Percentiles rank a stretch among this genome's conserved stretches.
Evolutionary conservation across 2,113 vertebrate species (phyloP).

Genomic region (Pampusana beccarii): DNA sequence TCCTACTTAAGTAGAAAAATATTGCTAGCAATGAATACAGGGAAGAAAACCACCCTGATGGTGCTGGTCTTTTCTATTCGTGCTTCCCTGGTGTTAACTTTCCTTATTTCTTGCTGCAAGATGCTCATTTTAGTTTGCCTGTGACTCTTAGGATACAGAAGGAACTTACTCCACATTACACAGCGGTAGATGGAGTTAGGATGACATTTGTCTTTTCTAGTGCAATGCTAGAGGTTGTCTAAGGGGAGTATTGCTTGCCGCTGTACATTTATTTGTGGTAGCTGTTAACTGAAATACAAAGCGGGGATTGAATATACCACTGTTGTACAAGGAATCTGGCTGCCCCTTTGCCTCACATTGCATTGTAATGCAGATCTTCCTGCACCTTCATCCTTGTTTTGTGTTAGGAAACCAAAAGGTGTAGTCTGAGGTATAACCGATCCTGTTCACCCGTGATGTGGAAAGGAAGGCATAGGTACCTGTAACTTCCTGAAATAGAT

Average conservation of each 20-base stretch:
- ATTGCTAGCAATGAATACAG: not conserved
- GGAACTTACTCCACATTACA: not conserved
- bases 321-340: not conserved
- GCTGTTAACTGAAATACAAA: not conserved
- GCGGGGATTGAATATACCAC: not conserved
- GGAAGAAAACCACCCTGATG: not conserved
- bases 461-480: not conserved
- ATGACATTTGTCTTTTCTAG: not conserved
- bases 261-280: not conserved
- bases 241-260: not conserved
- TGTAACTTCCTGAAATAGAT: rapidly evolving
- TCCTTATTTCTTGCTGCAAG: not conserved
- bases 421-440: not conserved
- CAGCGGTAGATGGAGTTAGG: not conserved
- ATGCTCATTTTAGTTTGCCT: not conserved
- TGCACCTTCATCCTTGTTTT: not conserved
- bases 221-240: not conserved
- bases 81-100: not conserved
- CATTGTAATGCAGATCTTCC: not conserved
- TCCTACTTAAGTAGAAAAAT: not conserved
- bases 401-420: not conserved
- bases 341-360: not conserved
- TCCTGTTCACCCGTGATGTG: not conserved
- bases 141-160: not conserved
- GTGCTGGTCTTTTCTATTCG: not conserved